Percentiles rank a stretch among this genome's conserved stretches.
These are phyloP conservation scores for Drosophila punjabiensis DNA, from an alignment of 1,140 invertebrate species.

Conservation along the genomic window DNA sequence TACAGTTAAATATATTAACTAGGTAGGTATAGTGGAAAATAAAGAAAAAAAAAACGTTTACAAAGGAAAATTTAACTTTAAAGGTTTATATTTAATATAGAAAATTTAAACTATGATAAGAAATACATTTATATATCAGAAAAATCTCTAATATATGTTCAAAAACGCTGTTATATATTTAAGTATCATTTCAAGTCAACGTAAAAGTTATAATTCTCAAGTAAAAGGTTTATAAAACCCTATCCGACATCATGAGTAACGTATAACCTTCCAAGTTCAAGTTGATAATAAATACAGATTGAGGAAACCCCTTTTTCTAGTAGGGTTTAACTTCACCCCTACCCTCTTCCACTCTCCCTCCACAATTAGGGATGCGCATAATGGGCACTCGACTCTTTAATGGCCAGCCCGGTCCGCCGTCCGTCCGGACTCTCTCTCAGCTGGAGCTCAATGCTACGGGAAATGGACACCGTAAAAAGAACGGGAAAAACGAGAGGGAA, in stretches of 20 bases:
- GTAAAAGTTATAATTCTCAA: not conserved
- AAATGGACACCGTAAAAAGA: constrained; percentile 54
- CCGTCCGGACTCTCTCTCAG: constrained; percentile 18
- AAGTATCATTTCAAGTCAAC: not conserved
- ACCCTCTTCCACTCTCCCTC: not conserved
- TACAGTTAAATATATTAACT: constrained; percentile 10
- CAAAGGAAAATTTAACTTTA: not conserved
- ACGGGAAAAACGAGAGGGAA: constrained; percentile 25
- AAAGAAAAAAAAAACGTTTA: not conserved
- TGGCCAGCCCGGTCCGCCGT: constrained; percentile 25
- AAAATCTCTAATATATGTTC: not conserved
- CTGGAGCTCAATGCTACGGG: constrained; percentile 38
- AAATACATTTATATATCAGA: not conserved
- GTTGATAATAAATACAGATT: constrained; percentile 39
- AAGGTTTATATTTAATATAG: not conserved
- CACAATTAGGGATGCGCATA: constrained; percentile 50
- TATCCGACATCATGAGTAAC: not conserved
- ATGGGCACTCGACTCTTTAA: constrained; percentile 51
- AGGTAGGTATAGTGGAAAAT: not conserved
- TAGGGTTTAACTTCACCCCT: constrained; percentile 12
- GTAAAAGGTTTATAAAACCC: constrained; percentile 4
- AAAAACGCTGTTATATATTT: not conserved
- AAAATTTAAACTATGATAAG: not conserved
- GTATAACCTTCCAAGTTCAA: constrained; percentile 44
- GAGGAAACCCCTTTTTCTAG: constrained; percentile 25